These are phyloP conservation scores for Cotesia chilonis DNA, from an alignment of 1,140 invertebrate genomes.

Conservation along the genomic window DNA sequence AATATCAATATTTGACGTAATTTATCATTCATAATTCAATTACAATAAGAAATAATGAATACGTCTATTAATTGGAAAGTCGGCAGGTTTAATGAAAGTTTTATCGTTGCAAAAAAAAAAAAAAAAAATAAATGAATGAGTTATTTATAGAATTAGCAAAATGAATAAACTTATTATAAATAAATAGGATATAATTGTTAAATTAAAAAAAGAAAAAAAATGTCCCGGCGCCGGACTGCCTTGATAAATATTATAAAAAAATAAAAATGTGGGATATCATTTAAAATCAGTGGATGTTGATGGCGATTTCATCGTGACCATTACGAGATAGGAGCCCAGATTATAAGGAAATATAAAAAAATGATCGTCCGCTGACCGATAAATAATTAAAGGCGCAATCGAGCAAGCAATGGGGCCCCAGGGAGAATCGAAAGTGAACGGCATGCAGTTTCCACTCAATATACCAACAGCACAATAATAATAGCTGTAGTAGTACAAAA, in stretches of 20 bases:
- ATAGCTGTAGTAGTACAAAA: not conserved
- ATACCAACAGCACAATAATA: not conserved
- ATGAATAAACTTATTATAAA: too few relatives aligned
- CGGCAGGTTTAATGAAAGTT: too few relatives aligned
- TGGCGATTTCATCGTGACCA: slow-evolving; percentile 29
- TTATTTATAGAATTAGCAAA: too few relatives aligned
- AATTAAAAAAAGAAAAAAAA: too few relatives aligned
- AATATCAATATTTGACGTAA: too few relatives aligned
- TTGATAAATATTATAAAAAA: not conserved
- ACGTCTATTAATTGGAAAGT: too few relatives aligned
- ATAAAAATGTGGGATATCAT: slow-evolving; percentile 16
- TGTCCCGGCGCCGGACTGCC: too few relatives aligned
- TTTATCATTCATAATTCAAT: too few relatives aligned
- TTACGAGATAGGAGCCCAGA: slow-evolving; percentile 9
- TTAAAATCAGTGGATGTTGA: slow-evolving; percentile 18
- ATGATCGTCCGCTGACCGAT: slow-evolving; percentile 22
- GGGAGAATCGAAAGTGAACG: slow-evolving; percentile 33
- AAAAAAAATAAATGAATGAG: too few relatives aligned
- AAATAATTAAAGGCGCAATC: slow-evolving; percentile 30
- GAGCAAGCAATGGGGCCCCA: slow-evolving; percentile 10
- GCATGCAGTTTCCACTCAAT: slow-evolving; percentile 17
- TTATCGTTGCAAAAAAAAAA: too few relatives aligned
- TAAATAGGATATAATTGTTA: too few relatives aligned
- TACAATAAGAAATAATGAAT: too few relatives aligned
- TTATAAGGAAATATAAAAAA: slow-evolving; percentile 16